Evolutionary conservation across 2,113 vertebrate genomes (phyloP).

Genomic region (Atherinomorus stipes): DNA sequence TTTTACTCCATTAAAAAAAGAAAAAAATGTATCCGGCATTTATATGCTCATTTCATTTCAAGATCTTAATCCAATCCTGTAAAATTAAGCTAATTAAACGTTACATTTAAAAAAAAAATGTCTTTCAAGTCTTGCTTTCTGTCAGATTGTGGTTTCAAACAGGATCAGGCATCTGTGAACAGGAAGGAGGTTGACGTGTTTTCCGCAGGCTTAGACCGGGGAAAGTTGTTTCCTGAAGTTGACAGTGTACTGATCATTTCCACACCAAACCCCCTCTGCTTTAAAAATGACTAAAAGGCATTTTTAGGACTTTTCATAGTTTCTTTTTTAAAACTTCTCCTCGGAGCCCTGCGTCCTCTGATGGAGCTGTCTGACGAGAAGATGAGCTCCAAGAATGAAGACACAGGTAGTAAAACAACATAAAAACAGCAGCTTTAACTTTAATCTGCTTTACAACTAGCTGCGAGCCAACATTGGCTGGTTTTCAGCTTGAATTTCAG

Average conservation of each 20-base stretch:
- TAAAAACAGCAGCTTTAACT: neutral
- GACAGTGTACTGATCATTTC: constrained; percentile 20
- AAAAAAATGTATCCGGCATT: too few relatives aligned
- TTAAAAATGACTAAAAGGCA: constrained; percentile 9
- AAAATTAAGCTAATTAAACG: too few relatives aligned
- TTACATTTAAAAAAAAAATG: too few relatives aligned
- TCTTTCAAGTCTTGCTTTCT: too few relatives aligned
- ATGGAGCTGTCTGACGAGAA: constrained; percentile 52
- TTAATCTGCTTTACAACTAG: neutral
- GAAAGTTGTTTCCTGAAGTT: constrained; percentile 86
- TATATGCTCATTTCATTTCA: too few relatives aligned
- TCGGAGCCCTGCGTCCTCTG: neutral
- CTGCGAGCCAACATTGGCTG: neutral
- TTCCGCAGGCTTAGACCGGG: constrained; percentile 82
- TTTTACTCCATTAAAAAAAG: too few relatives aligned
- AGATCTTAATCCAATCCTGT: too few relatives aligned
- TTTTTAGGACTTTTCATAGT: neutral
- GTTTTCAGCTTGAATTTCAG: neutral
- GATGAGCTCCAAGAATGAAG: constrained; percentile 57
- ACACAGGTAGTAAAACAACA: constrained; percentile 54
- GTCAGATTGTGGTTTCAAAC: neutral
- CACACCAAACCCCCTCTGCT: constrained; percentile 7
- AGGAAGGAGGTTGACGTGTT: constrained; percentile 79
- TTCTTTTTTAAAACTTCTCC: neutral
- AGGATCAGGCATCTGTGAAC: constrained; percentile 36